Percentiles rank a stretch among this genome's conserved stretches.
Evolutionary conservation across 2,888 invertebrate species (phyloP).

Genomic region (Pterobdella sp.): DNA sequence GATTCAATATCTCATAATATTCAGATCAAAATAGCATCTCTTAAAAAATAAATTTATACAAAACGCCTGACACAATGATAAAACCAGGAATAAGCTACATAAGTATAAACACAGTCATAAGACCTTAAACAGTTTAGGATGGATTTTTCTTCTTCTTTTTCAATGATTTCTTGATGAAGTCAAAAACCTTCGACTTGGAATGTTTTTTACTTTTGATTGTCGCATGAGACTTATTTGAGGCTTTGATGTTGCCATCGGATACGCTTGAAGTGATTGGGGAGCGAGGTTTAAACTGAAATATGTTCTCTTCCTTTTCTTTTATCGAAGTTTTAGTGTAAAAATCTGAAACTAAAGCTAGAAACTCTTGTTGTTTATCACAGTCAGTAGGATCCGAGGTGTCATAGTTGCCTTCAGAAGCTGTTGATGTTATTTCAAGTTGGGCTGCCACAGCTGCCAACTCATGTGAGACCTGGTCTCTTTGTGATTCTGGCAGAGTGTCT

Average conservation of each 20-base stretch:
- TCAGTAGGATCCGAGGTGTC: not conserved
- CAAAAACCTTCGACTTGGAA: not conserved
- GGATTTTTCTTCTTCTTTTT: not conserved
- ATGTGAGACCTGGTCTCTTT: too few relatives aligned
- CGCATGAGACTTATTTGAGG: not conserved
- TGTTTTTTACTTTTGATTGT: not conserved
- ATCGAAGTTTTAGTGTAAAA: slow-evolving; percentile 1
- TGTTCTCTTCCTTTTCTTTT: slow-evolving; percentile 4
- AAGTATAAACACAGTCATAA: too few relatives aligned
- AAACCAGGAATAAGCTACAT: too few relatives aligned
- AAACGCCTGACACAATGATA: too few relatives aligned
- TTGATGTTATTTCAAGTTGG: not conserved
- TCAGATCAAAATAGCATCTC: too few relatives aligned
- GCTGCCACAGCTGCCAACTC: not conserved
- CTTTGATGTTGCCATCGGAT: slow-evolving; percentile 5
- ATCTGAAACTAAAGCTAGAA: not conserved
- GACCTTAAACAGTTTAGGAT: too few relatives aligned
- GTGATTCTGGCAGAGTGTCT: too few relatives aligned
- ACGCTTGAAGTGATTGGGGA: slow-evolving; percentile 6
- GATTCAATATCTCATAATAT: too few relatives aligned
- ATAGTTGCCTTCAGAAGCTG: not conserved
- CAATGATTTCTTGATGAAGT: not conserved
- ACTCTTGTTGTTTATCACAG: not conserved
- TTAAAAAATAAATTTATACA: too few relatives aligned
- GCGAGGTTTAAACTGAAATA: not conserved